phyloP scores from a whole-genome alignment of 92 coral and sea anemone species.

The Montipora capitata region DNA sequence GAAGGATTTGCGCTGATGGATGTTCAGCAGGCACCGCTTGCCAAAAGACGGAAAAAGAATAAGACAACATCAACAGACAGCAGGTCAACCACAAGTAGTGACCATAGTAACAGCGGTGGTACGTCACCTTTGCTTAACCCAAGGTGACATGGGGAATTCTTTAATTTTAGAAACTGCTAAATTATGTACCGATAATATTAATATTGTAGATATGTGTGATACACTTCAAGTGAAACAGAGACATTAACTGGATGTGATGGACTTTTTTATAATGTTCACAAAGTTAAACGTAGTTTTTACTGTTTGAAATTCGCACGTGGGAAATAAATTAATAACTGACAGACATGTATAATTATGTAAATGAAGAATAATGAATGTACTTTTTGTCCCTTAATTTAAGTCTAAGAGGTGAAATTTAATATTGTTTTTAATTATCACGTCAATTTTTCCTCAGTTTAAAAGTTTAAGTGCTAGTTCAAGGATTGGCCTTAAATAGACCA shows the following conservation, averaged over 20 bases:
- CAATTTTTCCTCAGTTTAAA: no score
- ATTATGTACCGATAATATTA: not conserved
- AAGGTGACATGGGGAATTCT: slow-evolving; percentile 61
- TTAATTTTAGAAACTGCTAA: not conserved
- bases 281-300: not conserved
- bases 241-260: not conserved
- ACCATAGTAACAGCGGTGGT: slow-evolving; percentile 87
- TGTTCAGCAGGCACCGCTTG: slow-evolving; percentile 98
- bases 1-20: slow-evolving; percentile 96
- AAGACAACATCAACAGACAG: slow-evolving; percentile 95
- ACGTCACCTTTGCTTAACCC: slow-evolving; percentile 81
- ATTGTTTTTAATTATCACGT: no score
- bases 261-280: not conserved
- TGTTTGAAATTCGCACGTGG: not conserved
- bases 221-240: slow-evolving; percentile 45
- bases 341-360: not conserved
- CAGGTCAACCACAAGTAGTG: slow-evolving; percentile 92
- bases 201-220: slow-evolving; percentile 53
- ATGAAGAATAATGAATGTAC: no score
- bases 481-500: no score
- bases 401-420: not conserved
- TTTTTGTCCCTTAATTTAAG: no score
- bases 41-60: slow-evolving; percentile 97
- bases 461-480: no score
- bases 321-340: not conserved